A percentile compares a stretch with the other conserved stretches of the same genome.
These are phyloP conservation scores for Paramormyrops kingsleyae DNA, from an alignment of 2,113 vertebrate species.

Conservation along the genomic window DNA sequence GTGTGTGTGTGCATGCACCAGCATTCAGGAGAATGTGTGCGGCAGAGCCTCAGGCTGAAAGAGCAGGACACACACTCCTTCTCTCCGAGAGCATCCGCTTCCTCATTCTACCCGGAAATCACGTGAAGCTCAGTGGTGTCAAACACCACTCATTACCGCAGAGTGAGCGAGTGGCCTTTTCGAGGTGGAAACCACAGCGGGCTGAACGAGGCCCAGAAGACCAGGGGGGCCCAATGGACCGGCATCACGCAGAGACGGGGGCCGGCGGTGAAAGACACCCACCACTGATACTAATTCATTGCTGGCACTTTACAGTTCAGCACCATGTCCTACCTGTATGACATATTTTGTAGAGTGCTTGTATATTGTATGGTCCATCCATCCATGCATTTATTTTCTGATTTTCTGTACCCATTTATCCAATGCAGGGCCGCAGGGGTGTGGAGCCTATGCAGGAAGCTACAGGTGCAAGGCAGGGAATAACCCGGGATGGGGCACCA, in stretches of 20 bases:
- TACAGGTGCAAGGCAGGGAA: not conserved
- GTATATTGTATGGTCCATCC: not conserved
- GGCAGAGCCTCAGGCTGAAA: not conserved
- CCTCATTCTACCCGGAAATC: conserved; percentile 59
- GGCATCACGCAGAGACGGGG: not conserved
- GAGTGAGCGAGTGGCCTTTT: not conserved
- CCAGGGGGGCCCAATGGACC: not conserved
- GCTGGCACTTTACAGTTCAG: not conserved
- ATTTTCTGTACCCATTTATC: not conserved
- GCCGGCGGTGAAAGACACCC: not conserved
- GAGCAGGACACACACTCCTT: conserved; percentile 6
- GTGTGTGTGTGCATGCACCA: not conserved
- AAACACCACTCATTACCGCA: not conserved
- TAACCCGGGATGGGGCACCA: not conserved
- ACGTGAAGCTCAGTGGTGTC: not conserved
- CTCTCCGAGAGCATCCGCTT: conserved; percentile 41
- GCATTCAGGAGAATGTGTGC: not conserved
- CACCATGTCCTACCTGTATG: not conserved
- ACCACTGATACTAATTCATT: not conserved
- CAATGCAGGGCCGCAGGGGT: not conserved
- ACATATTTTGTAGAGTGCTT: not conserved
- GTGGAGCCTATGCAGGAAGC: not conserved
- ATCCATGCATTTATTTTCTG: not conserved
- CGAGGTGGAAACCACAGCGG: not conserved
- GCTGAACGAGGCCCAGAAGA: not conserved